Percentiles rank a stretch among this genome's conserved stretches.
Evolutionary conservation across 2,888 invertebrate genomes (phyloP).

Genomic region (Abrostola triplasia): DNA sequence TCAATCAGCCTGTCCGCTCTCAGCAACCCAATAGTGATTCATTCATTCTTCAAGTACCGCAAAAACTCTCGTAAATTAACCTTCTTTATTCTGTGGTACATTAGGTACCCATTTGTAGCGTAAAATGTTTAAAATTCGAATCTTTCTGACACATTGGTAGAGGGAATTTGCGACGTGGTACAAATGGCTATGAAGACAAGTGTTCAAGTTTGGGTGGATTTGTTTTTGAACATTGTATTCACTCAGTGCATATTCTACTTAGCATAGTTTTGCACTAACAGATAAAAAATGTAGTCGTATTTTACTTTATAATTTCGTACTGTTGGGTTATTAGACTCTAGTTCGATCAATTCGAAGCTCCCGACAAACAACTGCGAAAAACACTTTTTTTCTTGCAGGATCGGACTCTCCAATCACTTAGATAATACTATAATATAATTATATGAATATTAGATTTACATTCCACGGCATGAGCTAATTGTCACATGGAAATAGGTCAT

Average conservation of each 20-base stretch:
- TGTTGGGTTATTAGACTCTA: too few relatives aligned
- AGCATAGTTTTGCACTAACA: background rate
- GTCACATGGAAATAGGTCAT: too few relatives aligned
- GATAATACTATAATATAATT: too few relatives aligned
- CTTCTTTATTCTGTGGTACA: conserved; percentile 21
- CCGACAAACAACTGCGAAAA: too few relatives aligned
- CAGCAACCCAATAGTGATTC: conserved; percentile 49
- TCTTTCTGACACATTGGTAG: background rate
- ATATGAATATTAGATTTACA: too few relatives aligned
- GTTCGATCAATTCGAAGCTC: too few relatives aligned
- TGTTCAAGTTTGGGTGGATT: background rate
- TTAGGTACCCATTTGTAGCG: conserved; percentile 18
- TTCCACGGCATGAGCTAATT: too few relatives aligned
- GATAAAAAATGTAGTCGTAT: too few relatives aligned
- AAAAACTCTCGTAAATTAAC: conserved; percentile 44
- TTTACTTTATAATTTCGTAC: too few relatives aligned
- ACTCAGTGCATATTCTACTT: too few relatives aligned
- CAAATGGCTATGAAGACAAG: background rate
- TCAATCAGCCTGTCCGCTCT: conserved; percentile 47
- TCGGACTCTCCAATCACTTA: too few relatives aligned
- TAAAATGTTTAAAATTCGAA: conserved; percentile 2
- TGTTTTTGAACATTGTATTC: background rate
- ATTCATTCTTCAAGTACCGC: conserved; percentile 34
- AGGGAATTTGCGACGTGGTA: background rate
- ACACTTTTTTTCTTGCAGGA: too few relatives aligned